These are phyloP conservation scores for Temnothorax curvispinosus DNA, from an alignment of 1,140 invertebrate genomes.

Conservation along the genomic window DNA sequence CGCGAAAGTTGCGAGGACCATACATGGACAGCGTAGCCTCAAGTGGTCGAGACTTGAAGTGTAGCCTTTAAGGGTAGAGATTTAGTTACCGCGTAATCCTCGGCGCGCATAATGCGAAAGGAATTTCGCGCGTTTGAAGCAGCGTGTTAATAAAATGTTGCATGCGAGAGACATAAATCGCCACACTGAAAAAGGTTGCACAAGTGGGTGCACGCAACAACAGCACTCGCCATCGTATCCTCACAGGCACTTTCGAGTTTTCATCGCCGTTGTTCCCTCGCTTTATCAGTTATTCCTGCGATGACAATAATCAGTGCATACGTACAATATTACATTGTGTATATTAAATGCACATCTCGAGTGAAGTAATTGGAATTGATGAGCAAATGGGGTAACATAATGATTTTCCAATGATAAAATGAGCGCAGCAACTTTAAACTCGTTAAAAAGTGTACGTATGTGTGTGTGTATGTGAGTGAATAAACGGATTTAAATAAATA, in stretches of 20 bases:
- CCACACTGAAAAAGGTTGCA: slow-evolving; percentile 8
- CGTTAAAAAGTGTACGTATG: not conserved
- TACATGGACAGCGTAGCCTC: too few relatives aligned
- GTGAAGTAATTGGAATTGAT: not conserved
- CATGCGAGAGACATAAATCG: not conserved
- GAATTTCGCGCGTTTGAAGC: not conserved
- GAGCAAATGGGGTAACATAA: not conserved
- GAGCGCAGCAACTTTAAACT: not conserved
- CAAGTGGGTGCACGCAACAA: slow-evolving; percentile 1
- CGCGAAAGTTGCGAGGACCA: too few relatives aligned
- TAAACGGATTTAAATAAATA: not conserved
- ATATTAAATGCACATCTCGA: slow-evolving; percentile 20
- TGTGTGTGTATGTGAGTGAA: not conserved
- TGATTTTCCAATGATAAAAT: slow-evolving; percentile 22
- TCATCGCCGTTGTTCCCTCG: not conserved
- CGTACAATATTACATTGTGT: slow-evolving; percentile 12
- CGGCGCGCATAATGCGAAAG: not conserved
- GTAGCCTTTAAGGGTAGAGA: not conserved
- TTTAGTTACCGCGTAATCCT: not conserved
- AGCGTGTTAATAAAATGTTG: slow-evolving; percentile 30
- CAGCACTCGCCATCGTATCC: not conserved
- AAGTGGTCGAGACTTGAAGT: too few relatives aligned
- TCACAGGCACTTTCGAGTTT: not conserved
- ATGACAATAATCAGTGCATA: not conserved
- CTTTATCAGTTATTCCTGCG: not conserved